Conservation (phyloP, 2,113 vertebrate species). For the Centropus bengalensis region DNA sequence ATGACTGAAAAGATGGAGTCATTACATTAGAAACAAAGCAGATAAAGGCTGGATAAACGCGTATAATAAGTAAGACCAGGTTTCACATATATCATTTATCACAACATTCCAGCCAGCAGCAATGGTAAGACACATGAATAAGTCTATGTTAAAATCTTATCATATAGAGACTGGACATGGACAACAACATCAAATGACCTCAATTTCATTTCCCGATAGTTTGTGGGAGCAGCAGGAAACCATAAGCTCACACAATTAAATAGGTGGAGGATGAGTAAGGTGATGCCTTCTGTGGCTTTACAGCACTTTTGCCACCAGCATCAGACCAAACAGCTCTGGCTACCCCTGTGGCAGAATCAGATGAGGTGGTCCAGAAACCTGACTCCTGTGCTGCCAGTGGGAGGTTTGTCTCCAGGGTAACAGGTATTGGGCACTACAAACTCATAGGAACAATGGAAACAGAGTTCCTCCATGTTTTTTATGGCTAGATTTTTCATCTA, state of each 20-base stretch:
- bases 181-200: accelerated
- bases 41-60: not conserved
- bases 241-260: not conserved
- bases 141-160: not conserved
- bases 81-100: not conserved
- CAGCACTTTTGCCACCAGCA: not conserved
- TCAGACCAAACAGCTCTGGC: not conserved
- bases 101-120: not conserved
- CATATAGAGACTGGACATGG: not conserved
- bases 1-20: not conserved
- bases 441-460: not conserved
- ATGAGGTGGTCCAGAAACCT: not conserved
- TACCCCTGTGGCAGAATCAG: not conserved
- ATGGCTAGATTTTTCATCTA: not conserved
- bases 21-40: not conserved
- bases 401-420: not conserved
- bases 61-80: not conserved
- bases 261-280: not conserved
- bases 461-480: not conserved
- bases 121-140: not conserved
- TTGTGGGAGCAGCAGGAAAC: not conserved
- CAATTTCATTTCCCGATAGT: not conserved
- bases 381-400: not conserved
- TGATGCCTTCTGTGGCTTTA: not conserved
- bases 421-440: not conserved